Conservation (phyloP, 2,888 invertebrate species). For the Tipula helvola region DNA sequence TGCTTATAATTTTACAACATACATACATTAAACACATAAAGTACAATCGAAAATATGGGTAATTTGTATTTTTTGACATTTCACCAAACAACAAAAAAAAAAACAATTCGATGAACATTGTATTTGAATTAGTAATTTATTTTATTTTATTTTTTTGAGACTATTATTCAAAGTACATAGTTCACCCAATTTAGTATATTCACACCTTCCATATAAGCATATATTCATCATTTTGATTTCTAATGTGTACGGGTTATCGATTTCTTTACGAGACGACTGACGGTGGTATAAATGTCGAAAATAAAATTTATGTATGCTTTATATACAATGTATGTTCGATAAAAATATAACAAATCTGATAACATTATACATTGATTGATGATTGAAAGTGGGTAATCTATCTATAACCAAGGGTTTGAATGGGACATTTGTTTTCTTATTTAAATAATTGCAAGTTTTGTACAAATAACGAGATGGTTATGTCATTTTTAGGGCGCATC, state of each 20-base stretch:
- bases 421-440: background rate
- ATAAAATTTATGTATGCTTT: background rate
- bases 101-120: background rate
- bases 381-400: background rate
- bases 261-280: background rate
- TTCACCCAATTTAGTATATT: background rate
- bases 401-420: background rate
- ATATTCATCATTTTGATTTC: background rate
- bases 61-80: background rate
- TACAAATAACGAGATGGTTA: background rate
- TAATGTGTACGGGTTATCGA: background rate
- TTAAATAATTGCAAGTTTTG: background rate
- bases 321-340: background rate
- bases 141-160: background rate
- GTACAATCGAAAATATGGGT: background rate
- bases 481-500: background rate
- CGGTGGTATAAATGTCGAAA: background rate
- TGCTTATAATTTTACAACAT: background rate
- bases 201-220: background rate
- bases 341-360: background rate
- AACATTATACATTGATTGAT: background rate
- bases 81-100: background rate
- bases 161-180: background rate
- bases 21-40: background rate
- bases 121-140: background rate